Conservation (phyloP, 1,140 invertebrate species). For the Neuroterus valhalla region DNA sequence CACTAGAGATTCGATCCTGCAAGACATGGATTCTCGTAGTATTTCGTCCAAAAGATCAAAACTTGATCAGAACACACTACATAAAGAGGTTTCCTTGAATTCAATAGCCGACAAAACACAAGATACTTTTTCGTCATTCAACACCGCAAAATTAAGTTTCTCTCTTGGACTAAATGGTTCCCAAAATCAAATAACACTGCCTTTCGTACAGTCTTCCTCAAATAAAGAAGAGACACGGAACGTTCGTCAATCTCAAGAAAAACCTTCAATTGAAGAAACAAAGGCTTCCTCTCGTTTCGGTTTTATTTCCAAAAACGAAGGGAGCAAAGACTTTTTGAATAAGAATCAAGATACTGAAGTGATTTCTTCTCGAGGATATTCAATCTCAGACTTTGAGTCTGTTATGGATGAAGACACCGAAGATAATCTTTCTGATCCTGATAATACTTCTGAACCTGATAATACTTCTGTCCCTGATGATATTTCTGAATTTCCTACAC, state of each 20-base stretch:
- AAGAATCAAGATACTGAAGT: neutral
- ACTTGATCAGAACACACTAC: too few species aligned
- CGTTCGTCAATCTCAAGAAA: neutral
- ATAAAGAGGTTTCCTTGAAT: neutral
- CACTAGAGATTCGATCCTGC: neutral
- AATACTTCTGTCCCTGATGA: too few species aligned
- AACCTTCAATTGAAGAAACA: neutral
- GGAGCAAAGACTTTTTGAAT: neutral
- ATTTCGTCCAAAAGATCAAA: neutral
- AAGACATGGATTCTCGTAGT: neutral
- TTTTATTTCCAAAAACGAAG: neutral
- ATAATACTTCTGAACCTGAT: neutral
- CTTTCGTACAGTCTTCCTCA: neutral
- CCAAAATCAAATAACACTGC: too few species aligned
- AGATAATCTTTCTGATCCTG: constrained; percentile 33
- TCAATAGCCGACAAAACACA: neutral
- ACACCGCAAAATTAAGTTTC: neutral
- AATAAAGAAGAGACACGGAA: neutral
- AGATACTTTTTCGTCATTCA: neutral
- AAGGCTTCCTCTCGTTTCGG: neutral
- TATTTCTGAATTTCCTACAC: neutral
- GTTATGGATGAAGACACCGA: neutral
- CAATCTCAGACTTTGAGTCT: constrained; percentile 17
- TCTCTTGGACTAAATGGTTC: neutral
- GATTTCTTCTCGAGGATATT: constrained; percentile 5